Evolutionary conservation across 2,113 vertebrate genomes (phyloP).

Genomic region (Zosterops lateralis): DNA sequence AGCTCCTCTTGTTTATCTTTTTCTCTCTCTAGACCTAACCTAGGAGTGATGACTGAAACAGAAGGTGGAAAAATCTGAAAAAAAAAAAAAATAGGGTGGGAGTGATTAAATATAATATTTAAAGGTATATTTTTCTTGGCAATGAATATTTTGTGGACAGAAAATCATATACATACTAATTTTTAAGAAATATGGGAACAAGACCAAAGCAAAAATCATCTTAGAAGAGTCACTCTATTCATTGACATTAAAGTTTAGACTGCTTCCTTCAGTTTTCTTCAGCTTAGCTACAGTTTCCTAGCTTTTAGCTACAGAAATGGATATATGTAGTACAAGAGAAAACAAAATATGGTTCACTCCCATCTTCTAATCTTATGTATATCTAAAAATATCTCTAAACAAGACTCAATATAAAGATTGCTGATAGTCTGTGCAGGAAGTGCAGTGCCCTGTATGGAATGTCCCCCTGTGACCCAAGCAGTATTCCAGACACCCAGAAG

Average conservation of each 20-base stretch:
- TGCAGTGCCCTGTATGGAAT: not conserved
- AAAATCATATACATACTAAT: not conserved
- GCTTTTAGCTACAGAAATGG: not conserved
- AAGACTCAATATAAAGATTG: not conserved
- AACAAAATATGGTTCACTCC: not conserved
- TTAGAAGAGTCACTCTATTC: not conserved
- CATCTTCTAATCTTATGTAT: not conserved
- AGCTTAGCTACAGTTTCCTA: not conserved
- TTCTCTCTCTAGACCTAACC: not conserved
- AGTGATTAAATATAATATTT: not conserved
- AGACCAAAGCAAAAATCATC: not conserved
- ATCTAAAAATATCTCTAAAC: not conserved
- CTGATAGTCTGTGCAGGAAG: not conserved
- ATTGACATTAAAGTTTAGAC: not conserved
- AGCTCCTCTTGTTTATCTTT: slow-evolving; percentile 1
- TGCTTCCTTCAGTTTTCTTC: not conserved
- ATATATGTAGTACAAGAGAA: not conserved
- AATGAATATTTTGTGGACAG: not conserved
- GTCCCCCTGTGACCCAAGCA: not conserved
- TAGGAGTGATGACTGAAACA: not conserved
- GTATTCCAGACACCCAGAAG: not conserved
- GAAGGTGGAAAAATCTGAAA: not conserved
- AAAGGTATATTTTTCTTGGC: not conserved
- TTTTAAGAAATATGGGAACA: not conserved
- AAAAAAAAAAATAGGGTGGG: not conserved